Conservation (phyloP, 1,140 invertebrate species). For the Leucophenga varia region DNA sequence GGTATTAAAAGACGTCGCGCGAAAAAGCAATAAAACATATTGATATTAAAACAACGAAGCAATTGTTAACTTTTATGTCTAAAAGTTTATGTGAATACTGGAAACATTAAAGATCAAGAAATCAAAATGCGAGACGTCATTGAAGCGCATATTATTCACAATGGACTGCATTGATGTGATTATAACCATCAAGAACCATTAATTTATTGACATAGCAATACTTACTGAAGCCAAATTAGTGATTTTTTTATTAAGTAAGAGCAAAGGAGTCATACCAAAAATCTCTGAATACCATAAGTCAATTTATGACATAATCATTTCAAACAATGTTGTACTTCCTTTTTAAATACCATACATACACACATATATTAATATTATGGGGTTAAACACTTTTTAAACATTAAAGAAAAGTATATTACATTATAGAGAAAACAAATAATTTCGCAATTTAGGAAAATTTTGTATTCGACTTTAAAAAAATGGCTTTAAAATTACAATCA, state of each 20-base stretch:
- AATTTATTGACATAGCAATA: conserved; percentile 26
- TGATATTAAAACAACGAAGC: conserved; percentile 5
- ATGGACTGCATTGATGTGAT: conserved; percentile 48
- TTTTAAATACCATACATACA: conserved; percentile 38
- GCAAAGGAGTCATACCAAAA: conserved; percentile 5
- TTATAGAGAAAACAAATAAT: too few species aligned
- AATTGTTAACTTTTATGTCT: conserved; percentile 5
- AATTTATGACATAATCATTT: conserved; percentile 47
- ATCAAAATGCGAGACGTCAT: too few species aligned
- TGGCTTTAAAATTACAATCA: too few species aligned
- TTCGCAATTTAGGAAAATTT: too few species aligned
- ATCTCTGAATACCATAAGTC: too few species aligned
- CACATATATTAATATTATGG: too few species aligned
- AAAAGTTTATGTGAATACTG: too few species aligned
- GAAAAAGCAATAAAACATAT: conserved; percentile 49
- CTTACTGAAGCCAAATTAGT: conserved; percentile 45
- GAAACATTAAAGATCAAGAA: too few species aligned
- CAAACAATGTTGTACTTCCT: conserved; percentile 40
- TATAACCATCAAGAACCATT: conserved; percentile 29
- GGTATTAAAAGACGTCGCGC: conserved; percentile 52
- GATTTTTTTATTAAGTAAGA: conserved; percentile 42
- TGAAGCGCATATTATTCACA: too few species aligned
- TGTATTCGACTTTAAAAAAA: too few species aligned
- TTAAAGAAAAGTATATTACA: too few species aligned
- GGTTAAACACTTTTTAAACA: too few species aligned